These are phyloP conservation scores for Gastrophryne carolinensis DNA, from an alignment of 2,797 vertebrate species.

Conservation along the genomic window DNA sequence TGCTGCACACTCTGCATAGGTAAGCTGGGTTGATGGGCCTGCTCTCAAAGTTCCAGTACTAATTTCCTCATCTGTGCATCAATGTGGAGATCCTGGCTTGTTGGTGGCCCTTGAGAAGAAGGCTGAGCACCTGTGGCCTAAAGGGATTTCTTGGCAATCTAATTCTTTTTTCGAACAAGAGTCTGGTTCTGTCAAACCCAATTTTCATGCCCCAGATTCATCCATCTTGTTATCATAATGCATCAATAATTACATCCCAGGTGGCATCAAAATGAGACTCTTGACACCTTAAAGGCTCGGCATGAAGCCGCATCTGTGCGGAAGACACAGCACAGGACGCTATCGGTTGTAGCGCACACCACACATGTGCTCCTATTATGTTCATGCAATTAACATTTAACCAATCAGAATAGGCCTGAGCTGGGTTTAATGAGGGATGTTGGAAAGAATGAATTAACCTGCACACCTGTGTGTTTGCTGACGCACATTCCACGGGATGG, in stretches of 20 bases:
- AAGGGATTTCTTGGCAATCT: too few species aligned
- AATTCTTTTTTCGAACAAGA: too few species aligned
- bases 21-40: too few species aligned
- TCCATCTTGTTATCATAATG: neutral
- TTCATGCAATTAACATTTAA: conserved; percentile 2
- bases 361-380: neutral
- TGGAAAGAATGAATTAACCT: neutral
- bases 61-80: too few species aligned
- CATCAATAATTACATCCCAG: neutral
- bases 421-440: neutral
- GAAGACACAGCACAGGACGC: neutral
- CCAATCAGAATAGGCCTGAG: neutral
- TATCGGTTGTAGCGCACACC: neutral
- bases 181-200: neutral
- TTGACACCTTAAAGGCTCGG: neutral
- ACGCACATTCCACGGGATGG: too few species aligned
- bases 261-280: neutral
- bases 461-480: neutral
- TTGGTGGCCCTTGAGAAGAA: too few species aligned
- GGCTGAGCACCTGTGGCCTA: too few species aligned
- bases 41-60: too few species aligned
- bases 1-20: too few species aligned
- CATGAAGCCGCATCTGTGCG: conserved; percentile 5
- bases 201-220: neutral
- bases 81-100: too few species aligned